phyloP scores from a whole-genome alignment of 2,797 vertebrate genomes.

The Microctenopoma steveboyesi region DNA sequence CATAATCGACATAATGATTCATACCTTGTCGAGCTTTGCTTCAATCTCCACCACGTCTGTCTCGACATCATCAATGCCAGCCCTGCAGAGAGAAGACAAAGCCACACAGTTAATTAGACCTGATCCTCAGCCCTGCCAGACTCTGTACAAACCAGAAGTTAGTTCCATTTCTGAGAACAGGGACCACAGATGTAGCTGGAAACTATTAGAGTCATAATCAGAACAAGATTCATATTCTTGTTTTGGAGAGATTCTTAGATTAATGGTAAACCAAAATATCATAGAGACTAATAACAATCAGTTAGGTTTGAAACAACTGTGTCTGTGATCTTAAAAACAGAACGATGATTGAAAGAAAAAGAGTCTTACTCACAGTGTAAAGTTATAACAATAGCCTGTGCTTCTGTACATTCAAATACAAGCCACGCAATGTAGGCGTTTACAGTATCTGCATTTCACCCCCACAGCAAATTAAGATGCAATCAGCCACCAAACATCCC shows the following conservation, averaged over 20 bases:
- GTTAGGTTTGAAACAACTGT: neutral
- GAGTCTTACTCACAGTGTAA: neutral
- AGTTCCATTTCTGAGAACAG: slow-evolving; percentile 28
- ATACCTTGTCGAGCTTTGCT: slow-evolving; percentile 96
- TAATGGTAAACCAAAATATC: slow-evolving; percentile 25
- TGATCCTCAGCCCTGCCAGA: slow-evolving; percentile 13
- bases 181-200: slow-evolving; percentile 34
- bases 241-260: slow-evolving; percentile 32
- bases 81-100: slow-evolving; percentile 83
- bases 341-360: neutral
- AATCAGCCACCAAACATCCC: slow-evolving; percentile 48
- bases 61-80: slow-evolving; percentile 96
- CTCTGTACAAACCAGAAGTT: neutral
- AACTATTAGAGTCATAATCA: slow-evolving; percentile 17
- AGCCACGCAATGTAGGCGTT: neutral
- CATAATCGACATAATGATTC: slow-evolving; percentile 8
- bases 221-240: slow-evolving; percentile 27
- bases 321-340: neutral
- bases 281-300: slow-evolving; percentile 11
- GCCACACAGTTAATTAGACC: slow-evolving; percentile 40
- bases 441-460: slow-evolving; percentile 17
- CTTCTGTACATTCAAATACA: neutral
- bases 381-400: neutral
- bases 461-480: slow-evolving; percentile 32
- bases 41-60: slow-evolving; percentile 97